Evolutionary conservation across 37 sponge, comb jelly and placozoan species (phyloP).

Genomic region (Tethya wilhelma): DNA sequence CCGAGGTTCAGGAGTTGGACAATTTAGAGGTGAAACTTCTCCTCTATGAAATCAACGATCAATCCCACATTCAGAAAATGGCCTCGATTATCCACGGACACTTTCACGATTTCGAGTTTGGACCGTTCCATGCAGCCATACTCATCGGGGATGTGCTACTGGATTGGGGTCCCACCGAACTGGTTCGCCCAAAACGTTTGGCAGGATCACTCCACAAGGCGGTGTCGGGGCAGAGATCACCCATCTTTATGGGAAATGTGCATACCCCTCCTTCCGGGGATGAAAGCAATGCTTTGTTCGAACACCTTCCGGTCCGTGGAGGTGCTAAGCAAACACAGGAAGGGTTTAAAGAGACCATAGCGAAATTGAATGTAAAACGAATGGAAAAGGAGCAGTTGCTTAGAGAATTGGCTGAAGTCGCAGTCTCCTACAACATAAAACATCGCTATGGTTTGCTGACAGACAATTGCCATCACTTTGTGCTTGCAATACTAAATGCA

Average conservation of each 20-base stretch:
- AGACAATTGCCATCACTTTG: slow-evolving; percentile 36
- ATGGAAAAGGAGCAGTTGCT: slow-evolving; percentile 14
- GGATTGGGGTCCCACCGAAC: slow-evolving; percentile 3
- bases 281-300: not conserved
- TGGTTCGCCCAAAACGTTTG: not conserved
- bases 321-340: not conserved
- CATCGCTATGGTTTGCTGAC: not conserved
- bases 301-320: not conserved
- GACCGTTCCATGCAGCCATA: slow-evolving; percentile 12
- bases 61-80: not conserved
- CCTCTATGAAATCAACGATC: not conserved
- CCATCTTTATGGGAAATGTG: not conserved
- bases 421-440: slow-evolving; percentile 12
- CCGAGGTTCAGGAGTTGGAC: not conserved
- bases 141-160: slow-evolving; percentile 6
- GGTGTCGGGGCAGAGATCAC: not conserved
- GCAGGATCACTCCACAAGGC: no score
- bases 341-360: not conserved
- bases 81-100: not conserved
- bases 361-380: no score
- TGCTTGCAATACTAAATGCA: not conserved
- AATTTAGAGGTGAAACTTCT: not conserved
- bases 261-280: not conserved
- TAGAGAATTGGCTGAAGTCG: slow-evolving; percentile 2
- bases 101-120: not conserved